A percentile compares a stretch with the other conserved stretches of the same genome.
These are phyloP conservation scores for Parazoanthus atlanticus DNA, from an alignment of 92 coral and sea anemone species.

Conservation along the genomic window DNA sequence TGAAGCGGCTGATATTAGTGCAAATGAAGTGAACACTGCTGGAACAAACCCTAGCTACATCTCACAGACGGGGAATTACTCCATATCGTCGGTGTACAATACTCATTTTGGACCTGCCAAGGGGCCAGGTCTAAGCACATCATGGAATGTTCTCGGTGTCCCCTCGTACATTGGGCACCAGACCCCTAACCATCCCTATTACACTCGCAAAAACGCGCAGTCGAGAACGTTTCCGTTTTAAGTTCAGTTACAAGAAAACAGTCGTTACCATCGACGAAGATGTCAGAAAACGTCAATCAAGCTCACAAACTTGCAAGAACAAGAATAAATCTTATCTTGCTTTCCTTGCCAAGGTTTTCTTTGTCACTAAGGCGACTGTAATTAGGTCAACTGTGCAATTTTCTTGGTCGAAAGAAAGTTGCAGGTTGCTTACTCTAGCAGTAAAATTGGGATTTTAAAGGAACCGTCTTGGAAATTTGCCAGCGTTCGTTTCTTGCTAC, in stretches of 20 bases:
- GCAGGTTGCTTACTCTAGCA: no score
- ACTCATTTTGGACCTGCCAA: slow-evolving; percentile 50
- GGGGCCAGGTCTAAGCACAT: slow-evolving; percentile 67
- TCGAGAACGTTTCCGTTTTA: slow-evolving; percentile 54
- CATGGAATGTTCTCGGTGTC: slow-evolving; percentile 95
- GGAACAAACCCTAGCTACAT: slow-evolving; percentile 50
- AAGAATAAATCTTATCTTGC: no score
- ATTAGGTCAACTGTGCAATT: no score
- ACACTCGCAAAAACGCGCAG: slow-evolving; percentile 20
- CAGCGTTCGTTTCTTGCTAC: no score
- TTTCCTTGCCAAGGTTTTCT: no score
- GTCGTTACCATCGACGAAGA: no score
- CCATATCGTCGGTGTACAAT: slow-evolving; percentile 69
- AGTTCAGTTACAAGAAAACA: neutral
- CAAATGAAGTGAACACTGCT: slow-evolving; percentile 18
- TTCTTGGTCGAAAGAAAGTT: no score
- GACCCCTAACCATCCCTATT: slow-evolving; percentile 28
- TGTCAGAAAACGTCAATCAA: no score
- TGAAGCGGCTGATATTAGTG: neutral
- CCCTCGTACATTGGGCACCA: slow-evolving; percentile 50
- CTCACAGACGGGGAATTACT: slow-evolving; percentile 75
- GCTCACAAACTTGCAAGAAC: no score
- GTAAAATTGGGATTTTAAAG: no score
- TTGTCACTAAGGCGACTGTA: no score
- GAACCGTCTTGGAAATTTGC: no score